phyloP scores from a whole-genome alignment of 1,140 invertebrate genomes.

The Trichoplusia ni region DNA sequence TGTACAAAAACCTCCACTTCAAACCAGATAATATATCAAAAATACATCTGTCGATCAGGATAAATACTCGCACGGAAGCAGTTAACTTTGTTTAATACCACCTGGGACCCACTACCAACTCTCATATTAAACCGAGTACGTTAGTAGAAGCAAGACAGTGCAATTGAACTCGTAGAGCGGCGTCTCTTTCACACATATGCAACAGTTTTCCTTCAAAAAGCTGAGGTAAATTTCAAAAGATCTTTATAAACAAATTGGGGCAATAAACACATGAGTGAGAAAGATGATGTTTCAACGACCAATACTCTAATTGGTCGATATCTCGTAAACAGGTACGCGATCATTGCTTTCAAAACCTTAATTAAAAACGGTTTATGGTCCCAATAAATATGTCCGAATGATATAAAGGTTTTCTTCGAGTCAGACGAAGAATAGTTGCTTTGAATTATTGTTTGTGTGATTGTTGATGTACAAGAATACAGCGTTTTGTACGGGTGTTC shows the following conservation, averaged over 20 bases:
- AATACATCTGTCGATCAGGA: no score
- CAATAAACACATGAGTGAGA: background rate
- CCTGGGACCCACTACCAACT: no score
- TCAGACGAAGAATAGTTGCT: constrained; percentile 29
- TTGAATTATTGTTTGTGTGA: background rate
- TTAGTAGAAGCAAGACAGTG: no score
- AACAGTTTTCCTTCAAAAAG: background rate
- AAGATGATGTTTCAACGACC: background rate
- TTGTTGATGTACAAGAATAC: no score
- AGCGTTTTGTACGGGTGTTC: no score
- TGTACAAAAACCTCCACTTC: no score
- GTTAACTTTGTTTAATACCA: no score
- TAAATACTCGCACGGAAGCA: no score
- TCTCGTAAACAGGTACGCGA: constrained; percentile 26
- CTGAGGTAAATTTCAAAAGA: background rate
- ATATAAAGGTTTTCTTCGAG: constrained; percentile 39
- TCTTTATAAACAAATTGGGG: background rate
- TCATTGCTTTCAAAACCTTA: constrained; percentile 47
- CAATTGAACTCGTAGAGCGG: no score
- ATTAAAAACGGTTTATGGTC: constrained; percentile 74
- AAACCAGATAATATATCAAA: no score
- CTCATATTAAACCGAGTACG: no score
- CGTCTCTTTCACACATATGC: no score
- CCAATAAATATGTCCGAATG: constrained; percentile 64
- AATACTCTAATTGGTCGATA: constrained; percentile 23